Evolutionary conservation across 2,888 invertebrate species (phyloP).

Genomic region (Coelinius sp.): DNA sequence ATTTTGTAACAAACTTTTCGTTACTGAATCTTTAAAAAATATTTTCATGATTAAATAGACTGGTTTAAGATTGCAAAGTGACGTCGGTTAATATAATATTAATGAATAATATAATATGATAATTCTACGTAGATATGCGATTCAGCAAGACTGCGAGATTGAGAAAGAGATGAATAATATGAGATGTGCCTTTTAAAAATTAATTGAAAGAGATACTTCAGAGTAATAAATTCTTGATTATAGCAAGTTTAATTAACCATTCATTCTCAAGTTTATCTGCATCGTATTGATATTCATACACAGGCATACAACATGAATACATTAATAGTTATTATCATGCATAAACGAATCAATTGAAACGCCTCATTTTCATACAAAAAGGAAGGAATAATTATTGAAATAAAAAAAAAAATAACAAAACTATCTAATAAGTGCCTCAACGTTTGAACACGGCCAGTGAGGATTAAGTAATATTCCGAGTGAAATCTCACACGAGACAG

Average conservation of each 20-base stretch:
- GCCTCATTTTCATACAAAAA: conserved; percentile 29
- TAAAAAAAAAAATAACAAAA: conserved; percentile 18
- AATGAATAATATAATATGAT: conserved; percentile 19
- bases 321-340: conserved; percentile 37
- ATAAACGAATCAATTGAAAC: conserved; percentile 7
- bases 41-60: neutral
- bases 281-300: conserved; percentile 4
- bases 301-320: conserved; percentile 11
- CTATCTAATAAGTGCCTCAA: conserved; percentile 37
- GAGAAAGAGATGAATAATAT: neutral
- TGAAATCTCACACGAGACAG: conserved; percentile 35
- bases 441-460: conserved; percentile 62
- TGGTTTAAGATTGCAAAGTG: neutral
- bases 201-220: neutral
- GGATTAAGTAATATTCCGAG: conserved; percentile 69
- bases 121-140: conserved; percentile 14
- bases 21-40: neutral
- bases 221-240: neutral
- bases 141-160: conserved; percentile 6
- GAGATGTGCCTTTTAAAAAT: conserved; percentile 22
- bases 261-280: conserved; percentile 9
- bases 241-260: neutral
- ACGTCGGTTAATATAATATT: conserved; percentile 11
- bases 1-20: too few relatives aligned
- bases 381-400: conserved; percentile 23